These are phyloP conservation scores for Mormyrus proboscirostris DNA, from an alignment of 2,797 vertebrate genomes.

Conservation along the genomic window DNA sequence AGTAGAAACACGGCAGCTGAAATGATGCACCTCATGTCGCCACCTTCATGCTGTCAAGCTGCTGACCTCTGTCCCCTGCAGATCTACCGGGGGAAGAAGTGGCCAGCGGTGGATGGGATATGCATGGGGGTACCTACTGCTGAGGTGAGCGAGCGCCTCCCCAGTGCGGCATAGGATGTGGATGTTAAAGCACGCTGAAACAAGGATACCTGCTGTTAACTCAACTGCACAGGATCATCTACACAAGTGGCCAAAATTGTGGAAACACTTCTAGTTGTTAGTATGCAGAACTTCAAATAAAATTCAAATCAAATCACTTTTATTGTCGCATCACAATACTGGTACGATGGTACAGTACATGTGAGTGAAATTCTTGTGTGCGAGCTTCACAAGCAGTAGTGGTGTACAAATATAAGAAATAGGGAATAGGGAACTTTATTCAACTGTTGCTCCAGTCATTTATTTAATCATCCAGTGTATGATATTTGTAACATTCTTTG, in stretches of 20 bases:
- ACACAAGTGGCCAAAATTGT: background rate
- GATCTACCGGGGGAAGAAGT: slow-evolving; percentile 84
- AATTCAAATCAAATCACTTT: no score
- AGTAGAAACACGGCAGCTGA: background rate
- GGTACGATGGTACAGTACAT: no score
- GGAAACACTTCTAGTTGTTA: background rate
- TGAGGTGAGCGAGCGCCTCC: slow-evolving; percentile 65
- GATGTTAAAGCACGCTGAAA: background rate
- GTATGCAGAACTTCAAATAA: background rate
- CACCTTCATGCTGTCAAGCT: background rate
- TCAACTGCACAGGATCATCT: background rate
- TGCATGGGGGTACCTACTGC: slow-evolving; percentile 85
- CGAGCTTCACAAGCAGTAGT: no score
- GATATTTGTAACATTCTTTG: background rate
- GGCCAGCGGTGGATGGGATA: slow-evolving; percentile 87
- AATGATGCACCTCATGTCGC: background rate
- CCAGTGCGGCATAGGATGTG: no score
- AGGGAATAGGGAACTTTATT: background rate
- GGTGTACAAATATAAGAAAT: no score
- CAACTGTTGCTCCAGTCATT: background rate
- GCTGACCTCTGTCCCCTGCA: slow-evolving; percentile 49
- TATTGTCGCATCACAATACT: no score
- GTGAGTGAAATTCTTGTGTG: no score
- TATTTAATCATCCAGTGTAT: background rate
- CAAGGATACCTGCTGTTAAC: background rate